Base-by-base conservation (phyloP, 30 jellyfish, hydroid and myxozoan species). In the Pseudorhiza aurosa region DNA sequence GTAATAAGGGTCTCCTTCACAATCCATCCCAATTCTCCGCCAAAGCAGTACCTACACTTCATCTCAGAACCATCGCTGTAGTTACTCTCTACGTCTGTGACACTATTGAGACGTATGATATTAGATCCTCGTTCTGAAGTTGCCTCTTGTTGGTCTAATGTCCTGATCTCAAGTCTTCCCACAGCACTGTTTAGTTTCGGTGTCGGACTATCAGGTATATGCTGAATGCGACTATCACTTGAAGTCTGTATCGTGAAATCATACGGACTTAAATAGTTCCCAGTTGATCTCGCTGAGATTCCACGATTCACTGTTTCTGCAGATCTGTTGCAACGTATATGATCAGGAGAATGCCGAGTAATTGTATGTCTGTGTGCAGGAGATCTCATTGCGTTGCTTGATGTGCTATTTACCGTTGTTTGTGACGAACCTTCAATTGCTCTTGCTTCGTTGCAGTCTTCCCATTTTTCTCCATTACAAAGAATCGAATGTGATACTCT, bases 31-130 rank as follows among this genome's bases (percentile, higher is more conserved):
- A 47, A 58, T 37, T 87, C 75, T 18, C 87, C 88, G n/a, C 90
- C 90, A 39, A 79, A 82, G 76, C 97, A 88, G 43, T 88, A 88
- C 17, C 97, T 82, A 42, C 97, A 88, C 59, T 68, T 71, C 68
- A 78, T 53, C 25, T 81, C 93, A 58, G 53, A 35, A 2, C 36
- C 71, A 21, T 78, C 90, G 37, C 82, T 63, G 58, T 17, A 31
- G 37, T 82, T 60, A 51, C 90, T 78, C 12, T 77, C 81, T 8
- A 73, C 64, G 42, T 73, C 86, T 19, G 72, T 51, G 0, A 28
- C 58, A 18, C 86, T 73, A 18, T 73, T 53, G 29, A 50, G 53
- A 25, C 75, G 86, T 27, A 55, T 30, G 10, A 73, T 46, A 8
- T 73, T 56, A 37, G 75, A 37, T 15, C 17, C 86, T 73, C 86